Conservation (phyloP, 2,113 vertebrate species). For the Regulus satrapa region DNA sequence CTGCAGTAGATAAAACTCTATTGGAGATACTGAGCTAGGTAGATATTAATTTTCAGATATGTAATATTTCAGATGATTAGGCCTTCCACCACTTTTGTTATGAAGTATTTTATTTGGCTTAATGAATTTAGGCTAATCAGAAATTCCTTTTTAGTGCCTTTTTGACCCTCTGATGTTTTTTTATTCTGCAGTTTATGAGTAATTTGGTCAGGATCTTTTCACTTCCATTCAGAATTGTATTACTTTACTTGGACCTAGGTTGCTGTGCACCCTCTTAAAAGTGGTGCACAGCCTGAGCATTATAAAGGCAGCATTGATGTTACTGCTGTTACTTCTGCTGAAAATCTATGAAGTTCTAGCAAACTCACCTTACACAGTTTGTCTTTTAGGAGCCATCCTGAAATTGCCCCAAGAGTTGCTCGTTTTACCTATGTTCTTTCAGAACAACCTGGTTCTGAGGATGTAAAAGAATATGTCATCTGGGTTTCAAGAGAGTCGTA, state of each 20-base stretch:
- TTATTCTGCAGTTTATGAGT: background rate
- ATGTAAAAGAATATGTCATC: background rate
- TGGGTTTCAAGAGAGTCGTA: background rate
- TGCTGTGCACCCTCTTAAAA: background rate
- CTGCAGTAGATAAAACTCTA: background rate
- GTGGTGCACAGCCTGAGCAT: background rate
- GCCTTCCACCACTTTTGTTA: background rate
- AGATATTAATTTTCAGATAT: background rate
- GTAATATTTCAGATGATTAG: background rate
- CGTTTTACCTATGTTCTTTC: background rate
- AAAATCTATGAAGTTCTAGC: background rate
- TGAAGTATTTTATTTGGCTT: background rate
- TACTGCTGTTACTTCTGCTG: background rate
- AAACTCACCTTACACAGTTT: background rate
- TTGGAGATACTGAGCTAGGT: background rate
- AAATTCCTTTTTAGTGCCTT: background rate
- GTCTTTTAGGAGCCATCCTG: background rate
- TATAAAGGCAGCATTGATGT: background rate
- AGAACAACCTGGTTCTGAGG: background rate
- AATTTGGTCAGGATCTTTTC: background rate
- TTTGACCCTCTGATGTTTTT: background rate
- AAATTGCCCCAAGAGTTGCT: background rate
- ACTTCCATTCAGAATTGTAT: background rate
- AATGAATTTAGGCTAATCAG: background rate
- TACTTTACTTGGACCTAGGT: background rate